Evolutionary conservation across 2,888 invertebrate genomes (phyloP), one percentile per base, ranked within the genome.

Genomic region (Pyralis farinalis): DNA sequence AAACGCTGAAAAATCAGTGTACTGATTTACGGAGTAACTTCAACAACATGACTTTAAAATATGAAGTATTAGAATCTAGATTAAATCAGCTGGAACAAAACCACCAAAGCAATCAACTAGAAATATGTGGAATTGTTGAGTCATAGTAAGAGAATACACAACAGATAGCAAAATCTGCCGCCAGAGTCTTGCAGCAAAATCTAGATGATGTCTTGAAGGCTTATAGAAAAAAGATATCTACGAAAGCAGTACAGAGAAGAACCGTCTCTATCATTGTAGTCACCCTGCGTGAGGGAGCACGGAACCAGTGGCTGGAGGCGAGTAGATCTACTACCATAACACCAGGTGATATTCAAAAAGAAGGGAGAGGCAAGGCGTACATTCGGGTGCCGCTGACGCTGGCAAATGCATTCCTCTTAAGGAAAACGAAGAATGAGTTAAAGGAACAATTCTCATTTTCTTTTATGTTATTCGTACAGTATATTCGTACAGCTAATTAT

Each of bases 91-190:
- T 43, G 8, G 31, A 43, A 21, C 43, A 43, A 12, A 12, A 12
- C 7, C 30, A 43, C 5, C 7, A 11, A 7, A 1, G 1, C 1
- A 35, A 39, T 21, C 9, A 35, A 6, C 3, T 39, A 7, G 43
- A 43, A 28, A 43, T 43, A n/a, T 43, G 38, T 32, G 43, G 43
- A 1, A 21, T 43, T 1, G 4, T 10, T 4, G 39, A 43, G 28
- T 9, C n/a, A 6, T 25, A 38, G 8, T 9, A 30, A 8, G 42
- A 43, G 27, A 12, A 39, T 32, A 2, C 31, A 1, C 12, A 4
- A 7, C 9, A 33, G 11, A 30, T 42, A 7, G 22, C 37, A 1
- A 8, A 22, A 21, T 34, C 21, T 11, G 25, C 25, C 8, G 34
- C 22, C 9, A 11, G 4, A 3, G 21, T 8, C 11, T 7, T 30